Evolutionary conservation across 1,140 invertebrate species (phyloP).

Genomic region (Hylaeus volcanicus): DNA sequence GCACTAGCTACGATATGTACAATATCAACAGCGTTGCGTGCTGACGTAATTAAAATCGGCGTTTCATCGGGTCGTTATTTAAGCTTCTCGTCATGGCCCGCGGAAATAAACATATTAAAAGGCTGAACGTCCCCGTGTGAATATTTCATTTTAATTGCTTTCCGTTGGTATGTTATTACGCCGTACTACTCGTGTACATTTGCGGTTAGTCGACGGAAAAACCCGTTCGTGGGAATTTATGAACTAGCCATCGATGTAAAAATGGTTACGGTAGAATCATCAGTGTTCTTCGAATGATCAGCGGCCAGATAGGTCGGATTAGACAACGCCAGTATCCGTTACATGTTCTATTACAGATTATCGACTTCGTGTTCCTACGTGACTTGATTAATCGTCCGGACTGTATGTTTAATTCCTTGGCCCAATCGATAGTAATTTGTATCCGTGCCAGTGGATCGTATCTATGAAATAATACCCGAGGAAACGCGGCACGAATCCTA

Average conservation of each 20-base stretch:
- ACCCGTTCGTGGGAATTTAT: neutral
- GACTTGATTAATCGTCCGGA: slow-evolving; percentile 56
- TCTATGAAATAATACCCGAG: slow-evolving; percentile 39
- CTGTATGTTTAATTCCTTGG: slow-evolving; percentile 56
- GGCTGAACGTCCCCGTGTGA: neutral
- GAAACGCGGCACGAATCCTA: slow-evolving; percentile 17
- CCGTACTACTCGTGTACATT: neutral
- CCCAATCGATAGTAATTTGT: slow-evolving; percentile 49
- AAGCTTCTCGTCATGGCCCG: neutral
- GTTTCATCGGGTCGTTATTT: neutral
- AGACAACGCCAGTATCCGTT: slow-evolving; percentile 7
- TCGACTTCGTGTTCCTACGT: slow-evolving; percentile 33
- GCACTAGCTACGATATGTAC: too few relatives aligned
- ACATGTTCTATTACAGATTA: slow-evolving; percentile 35
- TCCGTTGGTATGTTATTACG: neutral
- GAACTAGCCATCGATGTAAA: too few relatives aligned
- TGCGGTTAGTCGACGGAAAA: neutral
- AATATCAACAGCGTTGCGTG: neutral
- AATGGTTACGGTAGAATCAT: too few relatives aligned
- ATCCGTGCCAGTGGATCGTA: slow-evolving; percentile 26
- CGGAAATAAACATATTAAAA: slow-evolving; percentile 16
- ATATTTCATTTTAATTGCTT: slow-evolving; percentile 7
- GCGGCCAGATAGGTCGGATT: neutral
- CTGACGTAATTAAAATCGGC: slow-evolving; percentile 19
- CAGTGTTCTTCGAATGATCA: too few relatives aligned